Evolutionary conservation across 2,113 vertebrate species (phyloP).

Genomic region (Albula glossodonta): DNA sequence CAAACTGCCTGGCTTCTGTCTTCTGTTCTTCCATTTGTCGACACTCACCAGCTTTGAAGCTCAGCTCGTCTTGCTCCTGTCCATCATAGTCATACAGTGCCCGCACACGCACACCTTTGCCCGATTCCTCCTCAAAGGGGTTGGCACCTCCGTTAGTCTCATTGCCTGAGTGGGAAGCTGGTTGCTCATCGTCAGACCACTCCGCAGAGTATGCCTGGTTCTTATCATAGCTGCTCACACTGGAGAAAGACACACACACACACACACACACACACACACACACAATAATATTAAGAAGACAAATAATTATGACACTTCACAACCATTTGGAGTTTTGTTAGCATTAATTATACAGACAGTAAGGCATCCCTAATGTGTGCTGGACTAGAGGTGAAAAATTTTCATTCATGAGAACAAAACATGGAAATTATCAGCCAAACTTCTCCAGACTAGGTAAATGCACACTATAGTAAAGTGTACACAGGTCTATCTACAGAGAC

Average conservation of each 20-base stretch:
- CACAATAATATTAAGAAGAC: too few species aligned
- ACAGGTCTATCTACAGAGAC: too few species aligned
- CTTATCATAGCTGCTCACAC: conserved; percentile 90
- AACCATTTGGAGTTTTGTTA: too few species aligned
- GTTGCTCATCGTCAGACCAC: conserved; percentile 91
- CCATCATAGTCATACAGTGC: conserved; percentile 94
- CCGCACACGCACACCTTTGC: conserved; percentile 80
- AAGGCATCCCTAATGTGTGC: too few species aligned
- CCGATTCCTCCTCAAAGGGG: conserved; percentile 85
- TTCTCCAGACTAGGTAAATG: too few species aligned
- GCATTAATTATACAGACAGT: too few species aligned
- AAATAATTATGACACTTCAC: too few species aligned
- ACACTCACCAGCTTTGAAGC: conserved; percentile 85
- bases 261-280: too few species aligned
- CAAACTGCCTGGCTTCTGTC: neutral
- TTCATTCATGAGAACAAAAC: too few species aligned
- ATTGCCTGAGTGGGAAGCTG: conserved; percentile 72
- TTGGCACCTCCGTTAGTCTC: conserved; percentile 87
- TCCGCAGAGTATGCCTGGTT: conserved; percentile 82
- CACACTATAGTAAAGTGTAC: too few species aligned
- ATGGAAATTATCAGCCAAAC: too few species aligned
- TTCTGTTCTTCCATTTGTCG: neutral
- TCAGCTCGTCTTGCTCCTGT: conserved; percentile 96
- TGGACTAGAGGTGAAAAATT: too few species aligned
- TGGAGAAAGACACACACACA: conserved; percentile 37